A percentile compares a stretch with the other conserved stretches of the same genome.
These are phyloP conservation scores for Bubo bubo DNA, from an alignment of 2,113 vertebrate species.

Conservation along the genomic window DNA sequence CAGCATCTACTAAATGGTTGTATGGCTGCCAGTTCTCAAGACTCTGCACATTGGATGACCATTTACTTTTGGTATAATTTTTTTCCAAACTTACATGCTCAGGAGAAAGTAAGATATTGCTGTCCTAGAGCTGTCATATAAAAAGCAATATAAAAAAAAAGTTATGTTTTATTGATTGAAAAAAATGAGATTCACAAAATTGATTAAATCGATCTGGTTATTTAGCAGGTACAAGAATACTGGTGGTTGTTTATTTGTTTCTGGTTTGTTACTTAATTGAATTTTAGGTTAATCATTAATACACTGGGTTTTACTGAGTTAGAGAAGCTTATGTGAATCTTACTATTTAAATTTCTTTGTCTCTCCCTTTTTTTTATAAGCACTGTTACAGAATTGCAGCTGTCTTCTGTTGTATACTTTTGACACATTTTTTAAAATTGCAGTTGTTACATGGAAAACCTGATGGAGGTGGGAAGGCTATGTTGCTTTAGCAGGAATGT, in stretches of 20 bases:
- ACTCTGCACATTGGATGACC: rapidly evolving
- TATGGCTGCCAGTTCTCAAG: neutral
- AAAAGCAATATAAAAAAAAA: neutral
- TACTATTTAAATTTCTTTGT: neutral
- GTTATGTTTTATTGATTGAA: rapidly evolving
- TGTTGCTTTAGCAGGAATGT: neutral
- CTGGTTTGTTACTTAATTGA: neutral
- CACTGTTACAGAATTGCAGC: rapidly evolving
- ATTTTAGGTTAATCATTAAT: neutral
- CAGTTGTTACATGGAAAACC: neutral
- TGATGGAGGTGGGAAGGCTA: neutral
- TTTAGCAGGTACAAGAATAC: neutral
- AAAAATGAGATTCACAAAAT: neutral
- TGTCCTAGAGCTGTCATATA: neutral
- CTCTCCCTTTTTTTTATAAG: neutral
- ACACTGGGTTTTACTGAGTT: neutral
- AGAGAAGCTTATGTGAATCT: neutral
- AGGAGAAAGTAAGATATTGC: neutral
- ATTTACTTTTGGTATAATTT: neutral
- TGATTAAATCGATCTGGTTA: neutral
- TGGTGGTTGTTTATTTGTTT: neutral
- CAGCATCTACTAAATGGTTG: neutral
- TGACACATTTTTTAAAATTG: neutral
- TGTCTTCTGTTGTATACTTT: neutral
- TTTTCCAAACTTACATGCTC: neutral